Evolutionary conservation across 2,113 vertebrate species (phyloP).

Genomic region (Glaucidium brasilianum): DNA sequence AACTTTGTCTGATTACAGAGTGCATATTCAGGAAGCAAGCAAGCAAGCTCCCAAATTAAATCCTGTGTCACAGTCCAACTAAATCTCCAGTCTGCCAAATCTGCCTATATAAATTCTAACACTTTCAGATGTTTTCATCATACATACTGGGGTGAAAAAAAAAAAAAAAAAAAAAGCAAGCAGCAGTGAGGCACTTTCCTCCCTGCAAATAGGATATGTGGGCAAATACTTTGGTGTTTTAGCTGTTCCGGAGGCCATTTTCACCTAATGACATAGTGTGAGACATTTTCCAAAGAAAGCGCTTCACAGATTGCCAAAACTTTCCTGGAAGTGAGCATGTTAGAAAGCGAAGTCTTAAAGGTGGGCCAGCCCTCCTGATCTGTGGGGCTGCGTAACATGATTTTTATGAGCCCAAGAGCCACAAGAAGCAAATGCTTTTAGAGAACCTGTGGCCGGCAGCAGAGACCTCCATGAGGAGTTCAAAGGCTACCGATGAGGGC

Average conservation of each 20-base stretch:
- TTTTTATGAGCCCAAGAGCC: neutral
- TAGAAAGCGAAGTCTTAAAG: neutral
- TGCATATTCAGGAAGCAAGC: neutral
- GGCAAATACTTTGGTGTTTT: neutral
- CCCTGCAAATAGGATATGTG: neutral
- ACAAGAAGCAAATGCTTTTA: neutral
- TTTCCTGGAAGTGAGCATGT: slow-evolving; percentile 20
- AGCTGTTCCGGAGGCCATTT: slow-evolving; percentile 1
- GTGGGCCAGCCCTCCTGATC: neutral
- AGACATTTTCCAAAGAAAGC: neutral
- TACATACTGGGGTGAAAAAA: neutral
- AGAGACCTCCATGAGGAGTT: neutral
- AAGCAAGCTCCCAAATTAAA: neutral
- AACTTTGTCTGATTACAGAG: neutral
- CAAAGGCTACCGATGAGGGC: neutral
- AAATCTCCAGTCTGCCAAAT: neutral
- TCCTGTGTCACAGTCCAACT: neutral
- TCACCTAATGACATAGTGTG: neutral
- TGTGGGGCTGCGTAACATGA: neutral
- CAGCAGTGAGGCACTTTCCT: neutral
- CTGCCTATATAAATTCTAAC: neutral
- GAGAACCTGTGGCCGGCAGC: neutral
- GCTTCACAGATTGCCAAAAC: neutral
- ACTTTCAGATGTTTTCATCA: neutral
- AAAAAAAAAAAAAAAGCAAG: neutral